Evolutionary conservation across 2,888 invertebrate genomes (phyloP).

Genomic region (Imbricaverruca yamaguchii): DNA sequence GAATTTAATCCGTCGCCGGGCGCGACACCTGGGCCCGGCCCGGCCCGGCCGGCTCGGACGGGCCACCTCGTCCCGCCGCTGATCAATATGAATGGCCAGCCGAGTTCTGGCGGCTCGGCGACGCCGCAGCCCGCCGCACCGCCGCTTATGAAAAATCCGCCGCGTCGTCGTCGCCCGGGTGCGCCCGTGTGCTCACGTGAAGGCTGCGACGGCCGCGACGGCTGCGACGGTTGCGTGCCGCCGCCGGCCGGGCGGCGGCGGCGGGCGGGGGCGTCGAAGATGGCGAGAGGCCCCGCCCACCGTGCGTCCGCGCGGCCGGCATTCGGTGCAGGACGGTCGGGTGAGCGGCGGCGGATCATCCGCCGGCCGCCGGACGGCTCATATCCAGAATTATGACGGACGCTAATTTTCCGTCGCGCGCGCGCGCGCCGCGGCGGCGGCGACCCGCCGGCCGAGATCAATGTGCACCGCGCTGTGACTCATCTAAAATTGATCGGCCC

Average conservation of each 20-base stretch:
- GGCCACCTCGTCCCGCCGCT: conserved; percentile 2
- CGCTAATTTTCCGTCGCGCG: background rate
- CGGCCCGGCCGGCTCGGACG: background rate
- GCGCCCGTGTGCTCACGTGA: background rate
- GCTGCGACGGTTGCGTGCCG: too few relatives aligned
- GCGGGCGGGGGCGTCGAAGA: too few relatives aligned
- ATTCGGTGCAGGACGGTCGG: background rate
- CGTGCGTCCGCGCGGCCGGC: too few relatives aligned
- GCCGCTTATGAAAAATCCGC: conserved; percentile 2
- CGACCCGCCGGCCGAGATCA: background rate
- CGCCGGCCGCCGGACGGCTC: background rate
- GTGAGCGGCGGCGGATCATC: background rate
- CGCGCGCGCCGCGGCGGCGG: background rate
- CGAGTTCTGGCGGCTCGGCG: background rate
- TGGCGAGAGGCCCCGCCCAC: too few relatives aligned
- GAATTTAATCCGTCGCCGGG: background rate
- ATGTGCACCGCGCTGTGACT: background rate
- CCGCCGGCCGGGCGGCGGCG: too few relatives aligned
- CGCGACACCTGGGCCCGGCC: conserved; percentile 8
- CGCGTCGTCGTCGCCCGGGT: background rate
- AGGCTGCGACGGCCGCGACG: too few relatives aligned
- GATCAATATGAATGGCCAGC: conserved; percentile 9
- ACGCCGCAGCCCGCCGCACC: background rate
- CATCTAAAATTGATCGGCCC: background rate
- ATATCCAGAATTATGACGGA: background rate